A percentile compares a stretch with the other conserved stretches of the same genome.
Conservation (phyloP, 2,888 invertebrate species). For the Brachyptera putata region DNA sequence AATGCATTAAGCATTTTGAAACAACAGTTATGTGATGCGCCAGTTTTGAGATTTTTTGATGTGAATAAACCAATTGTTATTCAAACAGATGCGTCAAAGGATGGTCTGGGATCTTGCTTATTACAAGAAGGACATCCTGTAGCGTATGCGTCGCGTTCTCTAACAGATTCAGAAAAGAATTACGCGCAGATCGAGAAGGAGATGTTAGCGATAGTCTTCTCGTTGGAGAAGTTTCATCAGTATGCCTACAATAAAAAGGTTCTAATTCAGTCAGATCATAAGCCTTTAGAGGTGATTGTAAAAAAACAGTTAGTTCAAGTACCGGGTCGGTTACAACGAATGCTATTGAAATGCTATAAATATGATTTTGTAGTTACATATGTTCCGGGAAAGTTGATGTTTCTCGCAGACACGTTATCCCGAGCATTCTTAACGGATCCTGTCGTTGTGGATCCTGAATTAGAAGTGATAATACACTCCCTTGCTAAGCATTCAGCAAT, state of each 20-base stretch:
- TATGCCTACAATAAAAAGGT: neutral
- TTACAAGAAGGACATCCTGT: neutral
- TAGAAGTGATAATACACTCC: conserved; percentile 7
- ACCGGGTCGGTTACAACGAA: conserved; percentile 8
- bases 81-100: neutral
- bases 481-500: conserved; percentile 8
- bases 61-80: neutral
- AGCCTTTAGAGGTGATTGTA: conserved; percentile 5
- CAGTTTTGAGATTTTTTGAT: conserved; percentile 15
- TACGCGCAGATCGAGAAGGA: conserved; percentile 14
- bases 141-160: conserved; percentile 1
- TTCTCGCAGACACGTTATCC: conserved; percentile 16
- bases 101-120: neutral
- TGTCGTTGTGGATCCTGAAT: conserved; percentile 8
- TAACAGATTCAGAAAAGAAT: neutral
- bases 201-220: conserved; percentile 6
- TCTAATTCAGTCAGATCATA: conserved; percentile 9
- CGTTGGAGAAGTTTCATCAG: conserved; percentile 6
- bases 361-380: conserved; percentile 10
- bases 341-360: neutral
- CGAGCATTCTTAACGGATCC: conserved; percentile 1
- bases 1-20: conserved; percentile 23
- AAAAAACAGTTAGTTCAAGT: conserved; percentile 2
- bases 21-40: conserved; percentile 23
- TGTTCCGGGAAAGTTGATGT: conserved; percentile 12